Base-by-base conservation (phyloP, 2,888 invertebrate genomes). In the Cybosia mesomella region DNA sequence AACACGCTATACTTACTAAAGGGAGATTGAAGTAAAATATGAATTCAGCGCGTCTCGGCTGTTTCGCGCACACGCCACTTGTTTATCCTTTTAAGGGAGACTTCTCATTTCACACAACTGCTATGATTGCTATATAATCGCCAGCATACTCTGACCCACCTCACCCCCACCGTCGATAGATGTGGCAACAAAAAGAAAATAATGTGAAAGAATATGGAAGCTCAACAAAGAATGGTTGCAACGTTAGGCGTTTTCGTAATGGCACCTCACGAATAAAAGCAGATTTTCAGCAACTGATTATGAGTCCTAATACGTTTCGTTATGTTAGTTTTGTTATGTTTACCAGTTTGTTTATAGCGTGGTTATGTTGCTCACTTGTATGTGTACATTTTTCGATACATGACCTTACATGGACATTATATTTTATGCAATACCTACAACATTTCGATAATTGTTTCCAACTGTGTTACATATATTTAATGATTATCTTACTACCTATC, bases 31-130 rank as follows among this genome's bases (percentile, higher is more conserved):
- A 89, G 90, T 91, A 92, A 93, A 93, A 94, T 94, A 94, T 92
- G 92, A 93, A 93, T 93, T 91, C 91, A 84, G 87, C 90, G 89
- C 87, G 90, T 90, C 89, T 89, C 82, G 90, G 93, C 89, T 92
- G 89, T 95, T 94, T 82, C 88, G 86, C 88, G 90, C 95, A 95
- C 93, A 92, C 95, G 95, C 90, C 92, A 92, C 93, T 94, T 94
- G 94, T 94, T 94, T 94, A 94, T 94, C 91, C 91, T 92, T 92
- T 90, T 90, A 91, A 93, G 94, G 93, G 91, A 91, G 91, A 89
- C 86, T 90, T 90, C 92, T 92, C 93, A 93, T 93, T 93, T 90
- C 90, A 92, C 87, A 90, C 92, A 91, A 92, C 92, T 92, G 94
- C 92, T 91, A 92, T 94, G 92, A 94, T 94, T 93, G 92, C 90